Conservation (phyloP, 2,797 vertebrate genomes). For the Odontamblyopus rebecca region DNA sequence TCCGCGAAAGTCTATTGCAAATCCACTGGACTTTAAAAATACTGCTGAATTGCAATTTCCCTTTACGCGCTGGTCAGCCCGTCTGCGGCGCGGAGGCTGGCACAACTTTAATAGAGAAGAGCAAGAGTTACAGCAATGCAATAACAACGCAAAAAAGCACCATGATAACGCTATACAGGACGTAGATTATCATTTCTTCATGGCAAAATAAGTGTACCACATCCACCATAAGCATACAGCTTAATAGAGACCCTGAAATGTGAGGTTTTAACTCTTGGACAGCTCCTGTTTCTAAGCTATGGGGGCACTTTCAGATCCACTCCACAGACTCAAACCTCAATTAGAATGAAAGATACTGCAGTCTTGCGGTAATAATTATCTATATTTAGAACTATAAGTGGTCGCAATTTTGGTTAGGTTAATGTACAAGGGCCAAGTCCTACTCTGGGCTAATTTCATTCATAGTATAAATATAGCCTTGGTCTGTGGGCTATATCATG, state of each 20-base stretch:
- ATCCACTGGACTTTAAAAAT: constrained; percentile 45
- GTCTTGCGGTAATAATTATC: constrained; percentile 65
- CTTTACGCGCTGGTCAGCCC: constrained; percentile 34
- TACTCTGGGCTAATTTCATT: constrained; percentile 60
- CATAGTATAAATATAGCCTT: constrained; percentile 67
- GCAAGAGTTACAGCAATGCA: constrained; percentile 22
- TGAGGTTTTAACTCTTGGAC: constrained; percentile 52
- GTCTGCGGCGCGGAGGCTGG: constrained; percentile 43
- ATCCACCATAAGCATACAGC: constrained; percentile 45
- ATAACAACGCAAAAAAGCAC: constrained; percentile 14
- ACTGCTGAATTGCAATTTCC: constrained; percentile 58
- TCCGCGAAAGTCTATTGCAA: constrained; percentile 39
- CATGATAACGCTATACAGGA: constrained; percentile 5
- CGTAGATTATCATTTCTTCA: constrained; percentile 34
- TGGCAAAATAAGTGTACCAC: constrained; percentile 32
- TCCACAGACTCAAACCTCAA: constrained; percentile 57
- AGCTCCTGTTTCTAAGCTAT: constrained; percentile 63
- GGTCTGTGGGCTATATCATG: constrained; percentile 23
- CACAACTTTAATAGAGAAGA: constrained; percentile 26
- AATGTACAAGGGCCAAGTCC: constrained; percentile 46
- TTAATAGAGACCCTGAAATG: constrained; percentile 39
- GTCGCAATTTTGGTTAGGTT: constrained; percentile 68
- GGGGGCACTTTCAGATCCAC: constrained; percentile 54
- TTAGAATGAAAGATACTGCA: constrained; percentile 66
- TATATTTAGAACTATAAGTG: constrained; percentile 68